Evolutionary conservation across 2,797 vertebrate genomes (phyloP), one percentile per base, ranked within the genome.

Genomic region (Myripristis jacobus): DNA sequence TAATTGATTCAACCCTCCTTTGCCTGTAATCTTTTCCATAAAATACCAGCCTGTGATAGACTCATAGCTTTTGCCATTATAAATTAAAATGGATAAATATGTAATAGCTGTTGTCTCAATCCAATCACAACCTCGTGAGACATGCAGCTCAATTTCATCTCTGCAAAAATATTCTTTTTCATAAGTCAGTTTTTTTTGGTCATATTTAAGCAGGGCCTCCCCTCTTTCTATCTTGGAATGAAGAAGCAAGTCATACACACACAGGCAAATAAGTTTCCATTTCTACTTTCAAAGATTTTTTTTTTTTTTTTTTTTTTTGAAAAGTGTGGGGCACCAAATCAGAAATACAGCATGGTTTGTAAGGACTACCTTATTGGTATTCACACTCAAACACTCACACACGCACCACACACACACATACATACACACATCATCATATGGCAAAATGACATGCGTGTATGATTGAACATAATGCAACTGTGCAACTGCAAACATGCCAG

Each of bases 1-100:
- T 93, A 92, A 93, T 92, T 93, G 88, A 93, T 91, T 90, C 82
- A 80, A 77, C 54, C 77, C 66, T 79, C 63, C 73, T 85, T 77
- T 75, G 69, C 74, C 64, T 84, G 79, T 87, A 89, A 92, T 90
- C 72, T 84, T 78, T 85, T 75, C 78, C 74, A 75, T 74, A 79
- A 73, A 86, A 83, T 67, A 77, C 44, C 57, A 80, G 71, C 60
- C 67, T 58, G 58, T 77, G 81, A 89, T 63, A 75, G 87, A 78
- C 73, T 79, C 80, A 13, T 65, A 64, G 73, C 53, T 75, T 65
- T 70, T 8, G 6, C 67, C 62, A 83, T 86, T 86, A 79, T 79
- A 77, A 83, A 89, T 88, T 84, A 86, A 92, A 93, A 87, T 60
- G 75, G 91, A 92, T 90, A 92, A 73, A 91, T 84, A 79, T 78